Evolutionary conservation across 1,140 invertebrate genomes (phyloP), one percentile per base, ranked within the genome.

Genomic region (Pygmarrhopalites habei): DNA sequence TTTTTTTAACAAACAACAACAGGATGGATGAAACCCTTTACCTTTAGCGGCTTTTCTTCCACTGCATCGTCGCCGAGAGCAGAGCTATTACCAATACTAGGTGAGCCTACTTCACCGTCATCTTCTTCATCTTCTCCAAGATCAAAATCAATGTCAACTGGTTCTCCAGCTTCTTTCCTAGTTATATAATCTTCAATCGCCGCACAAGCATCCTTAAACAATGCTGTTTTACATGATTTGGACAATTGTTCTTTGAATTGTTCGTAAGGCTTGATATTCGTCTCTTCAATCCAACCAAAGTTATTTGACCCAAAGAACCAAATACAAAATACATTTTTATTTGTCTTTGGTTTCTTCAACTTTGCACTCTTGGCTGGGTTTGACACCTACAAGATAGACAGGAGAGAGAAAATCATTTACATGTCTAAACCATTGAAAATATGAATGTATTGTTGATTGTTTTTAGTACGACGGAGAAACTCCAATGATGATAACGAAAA

Each of bases 281-380:
- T 79, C 66, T 89, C 84, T 76, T 92, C 90, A 68, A 96, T 90
- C 90, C 90, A 95, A 7, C 88, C 90, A 82, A 91, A 95, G 76
- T 95, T 94, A 70, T 92, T 86, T 35, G 87, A 86, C 52, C 92
- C 92, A 81, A 92, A 95, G 78, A 96, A 95, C 76, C 87, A 94
- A 64, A 95, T 89, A 78, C 90, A 95, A 70, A 91, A 86, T 12
- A 83, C 78, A 57, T 83, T 70, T 63, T 80, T 80, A 60, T 78
- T 79, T 5, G 63, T 43, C 41, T 76, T 78, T n/a, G 64, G 61
- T 39, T 62, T 66, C 35, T 41, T 49, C 67, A 73, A 4, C 65
- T 79, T 80, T 4, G 77, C 71, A 60, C 75, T 74, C 51, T 73
- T 70, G 51, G 74, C 76, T 17, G 77, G 75, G 56, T 77, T 25